Base-by-base conservation (phyloP, 2,113 vertebrate species). In the Sialia sialis region DNA sequence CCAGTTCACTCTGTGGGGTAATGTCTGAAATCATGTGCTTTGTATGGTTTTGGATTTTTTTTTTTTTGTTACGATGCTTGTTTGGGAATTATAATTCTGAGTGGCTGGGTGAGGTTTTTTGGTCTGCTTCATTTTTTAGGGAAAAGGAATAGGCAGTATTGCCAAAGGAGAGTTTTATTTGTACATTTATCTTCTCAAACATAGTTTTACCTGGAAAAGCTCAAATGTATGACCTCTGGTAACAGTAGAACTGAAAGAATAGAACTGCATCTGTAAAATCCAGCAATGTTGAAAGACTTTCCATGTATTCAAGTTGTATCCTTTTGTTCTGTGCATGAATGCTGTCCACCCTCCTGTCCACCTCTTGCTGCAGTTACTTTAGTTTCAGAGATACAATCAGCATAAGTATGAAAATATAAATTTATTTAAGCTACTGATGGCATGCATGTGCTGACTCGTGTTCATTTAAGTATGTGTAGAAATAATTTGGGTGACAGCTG, bases 401-500 rank as follows among this genome's bases (percentile, higher is more conserved):
- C 66, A 34, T 54, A 80, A 84, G 79, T 83, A 60, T 41, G 76
- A 90, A 90, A 82, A 74, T 48, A 77, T 5, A 12, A 66, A 38
- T 89, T 93, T 90, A 74, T 95, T 92, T 66, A 69, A 73, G 86
- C 46, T 94, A 49, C 76, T 97, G 88, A 97, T 97, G 96, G 87
- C 86, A 91, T 73, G 46, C 94, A 93, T 84, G 81, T 97, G 93
- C 74, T 56, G 89, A 80, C 84, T 96, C 29, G 13, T 63, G 23
- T 70, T 94, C n/a, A 8, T 93, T 90, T 86, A 78, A 94, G 62
- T 86, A 67, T 34, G n/a, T 91, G 72, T 68, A 97, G 95, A 96
- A 95, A 93, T 73, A 79, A 94, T 91, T 94, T 91, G 58, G 81
- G 80, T 51, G 68, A 94, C 96, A 97, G 96, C 94, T 97, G 95